Percentiles rank a stretch among this genome's conserved stretches.
phyloP scores from a whole-genome alignment of 2,888 invertebrate genomes.

The Fissipunctia ypsillon region DNA sequence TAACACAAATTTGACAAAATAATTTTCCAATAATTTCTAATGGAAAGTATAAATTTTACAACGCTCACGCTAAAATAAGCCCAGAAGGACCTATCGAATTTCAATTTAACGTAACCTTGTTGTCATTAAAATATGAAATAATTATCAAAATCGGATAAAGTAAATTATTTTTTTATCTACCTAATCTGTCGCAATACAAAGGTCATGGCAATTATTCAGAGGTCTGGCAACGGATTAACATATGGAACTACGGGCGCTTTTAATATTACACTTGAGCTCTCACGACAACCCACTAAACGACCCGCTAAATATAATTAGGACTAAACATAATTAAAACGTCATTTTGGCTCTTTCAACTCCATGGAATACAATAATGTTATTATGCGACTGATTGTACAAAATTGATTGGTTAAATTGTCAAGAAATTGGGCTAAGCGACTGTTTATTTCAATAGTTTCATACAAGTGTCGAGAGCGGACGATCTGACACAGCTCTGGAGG shows the following conservation, averaged over 20 bases:
- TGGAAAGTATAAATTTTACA: slow-evolving; percentile 21
- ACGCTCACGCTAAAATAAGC: neutral
- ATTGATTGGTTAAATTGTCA: neutral
- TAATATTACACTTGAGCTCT: slow-evolving; percentile 3
- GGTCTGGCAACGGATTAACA: slow-evolving; percentile 36
- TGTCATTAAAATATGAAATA: slow-evolving; percentile 30
- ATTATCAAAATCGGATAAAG: slow-evolving; percentile 45
- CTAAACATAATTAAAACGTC: slow-evolving; percentile 24
- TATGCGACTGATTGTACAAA: neutral
- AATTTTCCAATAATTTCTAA: slow-evolving; percentile 23
- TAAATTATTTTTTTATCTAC: slow-evolving; percentile 37
- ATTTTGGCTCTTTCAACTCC: neutral
- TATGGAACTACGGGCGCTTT: slow-evolving; percentile 9
- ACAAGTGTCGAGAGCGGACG: neutral
- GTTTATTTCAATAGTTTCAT: neutral
- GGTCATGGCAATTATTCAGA: slow-evolving; percentile 55
- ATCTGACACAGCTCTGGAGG: neutral
- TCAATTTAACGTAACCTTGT: slow-evolving; percentile 19
- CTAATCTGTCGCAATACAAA: slow-evolving; percentile 26
- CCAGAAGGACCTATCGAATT: slow-evolving; percentile 21
- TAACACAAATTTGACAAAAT: slow-evolving; percentile 14
- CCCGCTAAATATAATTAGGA: slow-evolving; percentile 17
- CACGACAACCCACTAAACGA: slow-evolving; percentile 5
- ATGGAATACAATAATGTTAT: slow-evolving; percentile 6
- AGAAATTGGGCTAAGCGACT: neutral